Evolutionary conservation across 2,888 invertebrate genomes (phyloP).

Genomic region (Neoascia interrupta): DNA sequence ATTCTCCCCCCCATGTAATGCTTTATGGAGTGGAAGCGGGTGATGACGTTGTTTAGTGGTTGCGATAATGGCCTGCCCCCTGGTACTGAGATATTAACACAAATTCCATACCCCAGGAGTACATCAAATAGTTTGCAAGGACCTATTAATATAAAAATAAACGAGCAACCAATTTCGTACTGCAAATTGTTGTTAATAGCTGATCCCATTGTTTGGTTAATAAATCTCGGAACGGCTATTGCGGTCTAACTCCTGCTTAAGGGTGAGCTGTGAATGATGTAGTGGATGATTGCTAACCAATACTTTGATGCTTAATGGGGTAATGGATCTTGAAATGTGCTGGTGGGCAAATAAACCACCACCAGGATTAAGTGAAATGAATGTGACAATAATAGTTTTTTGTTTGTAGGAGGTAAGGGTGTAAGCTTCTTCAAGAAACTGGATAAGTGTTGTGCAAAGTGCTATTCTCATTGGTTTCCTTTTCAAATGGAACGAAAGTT

Average conservation of each 20-base stretch:
- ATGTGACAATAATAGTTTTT: no score
- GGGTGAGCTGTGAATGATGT: background rate
- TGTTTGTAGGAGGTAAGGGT: no score
- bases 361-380: no score
- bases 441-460: no score
- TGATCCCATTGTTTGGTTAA: constrained; percentile 47
- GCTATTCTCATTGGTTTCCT: no score
- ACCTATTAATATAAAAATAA: constrained; percentile 55
- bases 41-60: constrained; percentile 55
- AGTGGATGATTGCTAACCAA: no score
- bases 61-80: constrained; percentile 42
- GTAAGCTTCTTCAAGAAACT: no score
- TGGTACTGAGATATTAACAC: constrained; percentile 48
- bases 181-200: constrained; percentile 66
- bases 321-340: no score
- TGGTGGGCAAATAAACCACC: no score
- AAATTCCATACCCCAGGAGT: constrained; percentile 16
- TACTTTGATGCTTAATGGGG: no score
- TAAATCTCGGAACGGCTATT: constrained; percentile 49
- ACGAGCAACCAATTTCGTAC: constrained; percentile 47
- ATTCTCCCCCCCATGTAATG: constrained; percentile 4
- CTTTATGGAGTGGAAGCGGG: constrained; percentile 53
- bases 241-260: background rate
- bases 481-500: no score
- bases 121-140: constrained; percentile 50